Evolutionary conservation across 2,888 invertebrate species (phyloP).

Genomic region (Scaptomyza flava): DNA sequence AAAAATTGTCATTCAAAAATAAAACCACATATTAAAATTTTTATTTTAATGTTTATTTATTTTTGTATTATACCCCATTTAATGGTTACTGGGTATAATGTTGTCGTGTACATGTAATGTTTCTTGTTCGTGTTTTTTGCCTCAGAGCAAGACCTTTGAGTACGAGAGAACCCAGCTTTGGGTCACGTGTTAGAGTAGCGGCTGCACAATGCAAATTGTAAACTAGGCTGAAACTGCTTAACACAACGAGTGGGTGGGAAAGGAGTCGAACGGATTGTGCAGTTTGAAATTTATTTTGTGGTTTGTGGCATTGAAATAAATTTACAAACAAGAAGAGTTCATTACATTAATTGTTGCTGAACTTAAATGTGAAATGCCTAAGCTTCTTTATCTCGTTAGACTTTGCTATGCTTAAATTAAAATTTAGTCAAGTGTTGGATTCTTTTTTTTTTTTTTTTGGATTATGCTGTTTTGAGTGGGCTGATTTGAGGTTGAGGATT

Average conservation of each 20-base stretch:
- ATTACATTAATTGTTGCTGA: slow-evolving; percentile 48
- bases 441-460: background rate
- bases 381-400: background rate
- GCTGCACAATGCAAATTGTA: slow-evolving; percentile 30
- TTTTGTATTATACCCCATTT: slow-evolving; percentile 1
- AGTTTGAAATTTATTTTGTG: slow-evolving; percentile 33
- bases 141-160: background rate
- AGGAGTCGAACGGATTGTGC: slow-evolving; percentile 2
- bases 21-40: background rate
- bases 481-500: slow-evolving; percentile 3
- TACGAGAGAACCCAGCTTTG: slow-evolving; percentile 17
- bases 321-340: slow-evolving; percentile 36
- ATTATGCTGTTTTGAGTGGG: background rate
- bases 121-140: slow-evolving; percentile 22
- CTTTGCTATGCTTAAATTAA: background rate
- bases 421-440: background rate
- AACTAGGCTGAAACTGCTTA: slow-evolving; percentile 13
- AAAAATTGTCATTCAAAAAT: background rate
- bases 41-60: too few species aligned
- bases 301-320: slow-evolving; percentile 33
- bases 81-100: slow-evolving; percentile 14
- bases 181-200: slow-evolving; percentile 45
- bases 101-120: slow-evolving; percentile 14
- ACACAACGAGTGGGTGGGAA: slow-evolving; percentile 8
- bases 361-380: background rate